Evolutionary conservation across 2,113 vertebrate genomes (phyloP).

Genomic region (Festucalex cinctus): DNA sequence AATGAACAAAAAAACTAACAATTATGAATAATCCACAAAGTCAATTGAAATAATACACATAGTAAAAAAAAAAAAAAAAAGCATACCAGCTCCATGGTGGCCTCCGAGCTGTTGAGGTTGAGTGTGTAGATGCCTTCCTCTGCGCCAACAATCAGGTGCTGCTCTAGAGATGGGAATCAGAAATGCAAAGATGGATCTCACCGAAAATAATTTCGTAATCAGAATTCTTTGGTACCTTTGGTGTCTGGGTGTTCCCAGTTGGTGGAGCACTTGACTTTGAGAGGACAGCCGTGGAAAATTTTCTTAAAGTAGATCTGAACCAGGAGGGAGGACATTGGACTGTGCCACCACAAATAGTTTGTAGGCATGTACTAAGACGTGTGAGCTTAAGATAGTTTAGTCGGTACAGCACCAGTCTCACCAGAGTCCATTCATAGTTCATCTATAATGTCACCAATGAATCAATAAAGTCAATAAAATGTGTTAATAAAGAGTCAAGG

Average conservation of each 20-base stretch:
- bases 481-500: too few relatives aligned
- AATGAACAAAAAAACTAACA: too few relatives aligned
- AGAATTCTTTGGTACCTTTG: slow-evolving; percentile 67
- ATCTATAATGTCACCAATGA: neutral
- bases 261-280: slow-evolving; percentile 79
- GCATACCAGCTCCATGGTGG: slow-evolving; percentile 84
- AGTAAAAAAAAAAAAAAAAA: neutral
- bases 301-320: slow-evolving; percentile 80
- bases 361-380: neutral
- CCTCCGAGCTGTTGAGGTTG: slow-evolving; percentile 79
- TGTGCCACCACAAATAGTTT: neutral
- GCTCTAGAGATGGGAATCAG: slow-evolving; percentile 65
- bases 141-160: slow-evolving; percentile 82
- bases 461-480: neutral
- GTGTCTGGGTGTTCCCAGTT: slow-evolving; percentile 79
- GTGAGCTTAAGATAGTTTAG: slow-evolving; percentile 50
- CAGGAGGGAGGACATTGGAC: neutral
- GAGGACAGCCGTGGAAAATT: slow-evolving; percentile 85
- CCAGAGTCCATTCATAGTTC: neutral
- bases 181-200: neutral
- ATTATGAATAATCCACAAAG: too few relatives aligned
- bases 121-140: slow-evolving; percentile 88
- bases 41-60: too few relatives aligned
- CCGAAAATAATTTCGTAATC: neutral
- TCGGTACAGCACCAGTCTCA: slow-evolving; percentile 88